Conservation (phyloP, 1,140 invertebrate species). For the Microplitis mediator region DNA sequence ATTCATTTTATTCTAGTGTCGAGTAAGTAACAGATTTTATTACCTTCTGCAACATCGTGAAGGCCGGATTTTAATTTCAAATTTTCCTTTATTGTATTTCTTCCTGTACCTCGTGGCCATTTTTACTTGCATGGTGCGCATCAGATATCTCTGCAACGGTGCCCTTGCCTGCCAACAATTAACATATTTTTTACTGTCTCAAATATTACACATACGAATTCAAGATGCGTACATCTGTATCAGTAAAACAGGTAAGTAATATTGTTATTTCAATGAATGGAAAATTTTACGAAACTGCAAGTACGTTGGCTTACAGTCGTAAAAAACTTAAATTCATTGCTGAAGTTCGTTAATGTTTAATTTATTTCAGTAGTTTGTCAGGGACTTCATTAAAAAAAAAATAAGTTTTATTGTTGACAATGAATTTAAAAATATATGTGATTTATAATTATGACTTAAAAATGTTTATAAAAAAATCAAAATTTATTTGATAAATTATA, state of each 20-base stretch:
- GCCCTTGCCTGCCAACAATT: constrained; percentile 42
- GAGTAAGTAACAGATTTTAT: constrained; percentile 32
- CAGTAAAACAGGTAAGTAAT: constrained; percentile 21
- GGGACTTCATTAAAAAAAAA: too few species aligned
- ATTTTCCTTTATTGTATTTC: constrained; percentile 27
- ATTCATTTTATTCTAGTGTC: neutral
- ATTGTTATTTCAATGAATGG: too few species aligned
- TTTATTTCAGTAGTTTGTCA: too few species aligned
- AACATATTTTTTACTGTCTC: constrained; percentile 54
- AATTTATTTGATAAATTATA: too few species aligned
- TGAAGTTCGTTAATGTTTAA: neutral
- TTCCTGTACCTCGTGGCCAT: constrained; percentile 18
- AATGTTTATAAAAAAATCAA: too few species aligned
- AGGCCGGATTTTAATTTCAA: constrained; percentile 51
- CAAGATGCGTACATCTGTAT: constrained; percentile 13
- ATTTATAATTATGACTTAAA: too few species aligned
- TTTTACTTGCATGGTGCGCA: neutral
- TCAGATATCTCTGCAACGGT: constrained; percentile 1
- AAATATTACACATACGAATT: neutral
- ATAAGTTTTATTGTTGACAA: too few species aligned
- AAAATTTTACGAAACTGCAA: too few species aligned
- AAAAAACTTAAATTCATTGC: too few species aligned
- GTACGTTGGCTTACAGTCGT: too few species aligned
- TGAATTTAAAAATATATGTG: too few species aligned
- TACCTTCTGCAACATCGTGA: constrained; percentile 54